These are phyloP conservation scores for Psilanteris sp. DNA, from an alignment of 1,140 invertebrate species.

Conservation along the genomic window DNA sequence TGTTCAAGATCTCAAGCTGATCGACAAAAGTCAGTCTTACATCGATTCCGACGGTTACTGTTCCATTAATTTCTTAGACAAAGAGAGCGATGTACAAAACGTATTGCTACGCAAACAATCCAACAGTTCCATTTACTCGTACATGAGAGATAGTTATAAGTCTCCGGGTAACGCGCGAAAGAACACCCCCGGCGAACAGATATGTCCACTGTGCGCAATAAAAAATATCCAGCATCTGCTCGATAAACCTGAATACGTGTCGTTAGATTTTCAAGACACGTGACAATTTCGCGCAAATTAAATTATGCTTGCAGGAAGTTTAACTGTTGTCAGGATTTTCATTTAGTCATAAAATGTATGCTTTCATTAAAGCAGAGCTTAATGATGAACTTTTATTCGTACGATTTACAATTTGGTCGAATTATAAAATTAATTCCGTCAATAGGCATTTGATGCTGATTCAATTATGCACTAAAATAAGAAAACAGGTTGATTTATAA, in stretches of 20 bases:
- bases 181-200: slow-evolving; percentile 67
- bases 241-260: slow-evolving; percentile 71
- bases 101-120: not conserved
- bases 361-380: too few species aligned
- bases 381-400: too few species aligned
- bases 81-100: slow-evolving; percentile 46
- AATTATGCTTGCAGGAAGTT: not conserved
- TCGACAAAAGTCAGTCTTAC: slow-evolving; percentile 59
- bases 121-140: slow-evolving; percentile 65
- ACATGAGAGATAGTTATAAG: slow-evolving; percentile 59
- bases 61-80: slow-evolving; percentile 68
- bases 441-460: too few species aligned
- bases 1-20: slow-evolving; percentile 58
- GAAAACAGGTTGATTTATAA: too few species aligned
- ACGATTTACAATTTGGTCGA: too few species aligned
- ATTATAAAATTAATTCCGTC: too few species aligned
- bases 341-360: too few species aligned
- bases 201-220: slow-evolving; percentile 75
- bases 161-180: slow-evolving; percentile 60
- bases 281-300: slow-evolving; percentile 56
- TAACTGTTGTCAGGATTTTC: not conserved
- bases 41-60: slow-evolving; percentile 75
- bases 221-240: slow-evolving; percentile 75
- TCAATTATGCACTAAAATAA: too few species aligned
- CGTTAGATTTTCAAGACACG: slow-evolving; percentile 67